Base-by-base conservation (phyloP, 1,140 invertebrate genomes). In the Drosophila trapezifrons region DNA sequence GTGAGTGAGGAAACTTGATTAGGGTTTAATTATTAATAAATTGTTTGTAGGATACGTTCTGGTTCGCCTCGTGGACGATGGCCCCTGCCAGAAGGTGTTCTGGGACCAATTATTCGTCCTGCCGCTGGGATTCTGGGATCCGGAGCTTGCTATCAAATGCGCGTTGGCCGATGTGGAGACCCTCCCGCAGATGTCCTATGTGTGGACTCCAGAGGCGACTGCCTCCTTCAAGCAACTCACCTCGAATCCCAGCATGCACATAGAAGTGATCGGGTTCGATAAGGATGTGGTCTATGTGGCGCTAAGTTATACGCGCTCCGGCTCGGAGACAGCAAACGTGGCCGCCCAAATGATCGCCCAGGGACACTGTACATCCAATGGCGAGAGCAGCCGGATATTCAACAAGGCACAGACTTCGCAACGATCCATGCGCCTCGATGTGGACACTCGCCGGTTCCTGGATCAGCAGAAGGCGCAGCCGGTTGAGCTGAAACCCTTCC, bases 81-180 rank as follows among this genome's bases (percentile, higher is more conserved):
- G 90, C 8, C 22, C 18, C 15, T n/a, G 12, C 7, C 42, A 55
- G 18, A 77, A 62, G 20, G 17, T 75, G 1, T 80, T 20, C 29
- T 92, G 89, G 87, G 60, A 77, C 43, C 55, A 82, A 27, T 38
- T 91, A 12, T 80, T 75, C 25, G 46, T 45, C 27, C 60, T 92
- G 17, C 71, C 77, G 1, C 1, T 42, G 6, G 7, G 12, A n/a
- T 91, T 91, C n/a, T 62, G 52, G 35, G 8, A 18, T 1, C 18
- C 29, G 0, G 85, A 81, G 55, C 20, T 76, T 8, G 59, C 76
- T 12, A 78, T 86, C 7, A 74, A 58, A 38, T 91, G 91, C 18
- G 38, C 69, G 7, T 54, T 92, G 9, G 81, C 78, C 1, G 89
- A 92, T 63, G 80, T 92, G 4, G 85, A 91, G 52, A 77, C 91